Evolutionary conservation across 2,797 vertebrate genomes (phyloP).

Genomic region (Bucorvus abyssinicus): DNA sequence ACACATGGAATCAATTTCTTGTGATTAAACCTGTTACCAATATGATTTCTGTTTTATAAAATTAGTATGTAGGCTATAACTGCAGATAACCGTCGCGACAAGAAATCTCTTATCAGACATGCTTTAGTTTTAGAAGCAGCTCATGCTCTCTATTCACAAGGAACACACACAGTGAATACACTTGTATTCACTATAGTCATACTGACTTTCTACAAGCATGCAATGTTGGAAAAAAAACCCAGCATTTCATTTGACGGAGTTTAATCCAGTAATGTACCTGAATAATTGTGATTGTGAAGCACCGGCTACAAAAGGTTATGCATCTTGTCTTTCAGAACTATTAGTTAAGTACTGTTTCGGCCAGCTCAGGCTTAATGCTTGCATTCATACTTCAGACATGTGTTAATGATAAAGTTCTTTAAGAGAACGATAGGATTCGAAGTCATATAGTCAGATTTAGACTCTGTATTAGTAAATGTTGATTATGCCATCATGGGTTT

Average conservation of each 20-base stretch:
- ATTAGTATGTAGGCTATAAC: background rate
- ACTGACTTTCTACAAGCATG: background rate
- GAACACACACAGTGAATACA: background rate
- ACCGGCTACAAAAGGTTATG: background rate
- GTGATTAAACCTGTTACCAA: background rate
- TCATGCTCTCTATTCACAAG: background rate
- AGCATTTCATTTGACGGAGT: background rate
- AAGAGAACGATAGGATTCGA: background rate
- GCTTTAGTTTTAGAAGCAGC: background rate
- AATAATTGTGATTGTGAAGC: background rate
- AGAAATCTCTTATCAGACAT: background rate
- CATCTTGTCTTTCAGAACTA: background rate
- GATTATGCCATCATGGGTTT: background rate
- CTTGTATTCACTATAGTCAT: background rate
- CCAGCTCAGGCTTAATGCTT: background rate
- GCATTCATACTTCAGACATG: background rate
- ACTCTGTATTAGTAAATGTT: background rate
- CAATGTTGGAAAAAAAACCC: rapidly evolving
- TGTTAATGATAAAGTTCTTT: background rate
- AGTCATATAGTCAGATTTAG: background rate
- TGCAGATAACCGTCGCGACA: background rate
- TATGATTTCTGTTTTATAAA: background rate
- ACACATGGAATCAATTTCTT: background rate
- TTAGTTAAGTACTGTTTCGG: background rate
- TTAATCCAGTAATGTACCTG: background rate